These are phyloP conservation scores for Eurois occulta DNA, from an alignment of 2,888 invertebrate genomes.

Conservation along the genomic window DNA sequence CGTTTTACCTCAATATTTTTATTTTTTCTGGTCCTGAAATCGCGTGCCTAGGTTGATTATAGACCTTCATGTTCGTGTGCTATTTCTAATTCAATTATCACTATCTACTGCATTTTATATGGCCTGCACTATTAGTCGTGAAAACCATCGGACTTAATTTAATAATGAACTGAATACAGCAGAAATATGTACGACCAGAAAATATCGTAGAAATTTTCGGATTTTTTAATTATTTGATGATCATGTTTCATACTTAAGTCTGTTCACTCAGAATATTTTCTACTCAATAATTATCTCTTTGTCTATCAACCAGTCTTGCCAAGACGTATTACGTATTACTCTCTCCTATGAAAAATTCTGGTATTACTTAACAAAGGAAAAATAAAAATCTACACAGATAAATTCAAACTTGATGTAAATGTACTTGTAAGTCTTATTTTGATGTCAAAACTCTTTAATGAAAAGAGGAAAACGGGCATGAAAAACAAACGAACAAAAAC, in stretches of 20 bases:
- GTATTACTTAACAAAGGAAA: not conserved
- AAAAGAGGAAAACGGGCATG: not conserved
- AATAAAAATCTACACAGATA: not conserved
- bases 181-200: not conserved
- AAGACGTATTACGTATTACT: too few relatives aligned
- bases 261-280: not conserved
- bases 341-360: not conserved
- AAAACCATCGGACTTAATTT: conserved; percentile 18
- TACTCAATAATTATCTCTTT: not conserved
- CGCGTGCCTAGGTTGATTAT: conserved; percentile 16
- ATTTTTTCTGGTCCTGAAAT: not conserved
- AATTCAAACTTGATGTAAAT: not conserved
- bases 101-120: conserved; percentile 19
- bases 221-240: not conserved
- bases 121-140: not conserved
- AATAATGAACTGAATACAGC: not conserved
- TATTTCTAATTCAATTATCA: conserved; percentile 32
- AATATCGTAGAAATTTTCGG: not conserved
- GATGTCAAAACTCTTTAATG: not conserved
- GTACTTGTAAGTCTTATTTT: too few relatives aligned
- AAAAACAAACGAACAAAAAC: conserved; percentile 4
- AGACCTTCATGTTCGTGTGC: conserved; percentile 18
- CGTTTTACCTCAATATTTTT: not conserved
- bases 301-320: not conserved
- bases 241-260: not conserved